A percentile compares a stretch with the other conserved stretches of the same genome.
Conservation (phyloP, 2,797 vertebrate genomes). For the Fringilla coelebs region DNA sequence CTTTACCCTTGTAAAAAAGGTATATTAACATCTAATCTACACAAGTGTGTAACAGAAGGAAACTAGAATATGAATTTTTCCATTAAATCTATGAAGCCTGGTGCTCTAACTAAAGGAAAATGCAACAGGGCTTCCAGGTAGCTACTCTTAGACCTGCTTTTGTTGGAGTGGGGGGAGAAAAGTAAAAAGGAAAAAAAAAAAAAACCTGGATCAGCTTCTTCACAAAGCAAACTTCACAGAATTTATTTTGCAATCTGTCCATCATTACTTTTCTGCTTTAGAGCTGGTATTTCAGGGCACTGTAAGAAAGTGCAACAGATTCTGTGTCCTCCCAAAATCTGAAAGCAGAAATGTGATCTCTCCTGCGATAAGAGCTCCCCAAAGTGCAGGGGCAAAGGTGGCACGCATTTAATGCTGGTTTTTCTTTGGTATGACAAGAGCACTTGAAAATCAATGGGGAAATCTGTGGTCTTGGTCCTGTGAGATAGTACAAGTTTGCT, state of each 20-base stretch:
- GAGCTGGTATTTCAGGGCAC: not conserved
- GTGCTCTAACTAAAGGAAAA: not conserved
- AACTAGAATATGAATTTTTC: not conserved
- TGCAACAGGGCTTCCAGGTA: not conserved
- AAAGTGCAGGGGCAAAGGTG: constrained; percentile 3
- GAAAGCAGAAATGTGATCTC: not conserved
- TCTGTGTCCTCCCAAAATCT: not conserved
- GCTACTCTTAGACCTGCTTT: not conserved
- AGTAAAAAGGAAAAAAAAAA: not conserved
- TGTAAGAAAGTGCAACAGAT: not conserved
- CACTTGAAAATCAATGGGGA: constrained; percentile 43
- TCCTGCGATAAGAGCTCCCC: not conserved
- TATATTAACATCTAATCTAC: not conserved
- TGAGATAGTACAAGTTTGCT: not conserved
- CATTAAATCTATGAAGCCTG: not conserved
- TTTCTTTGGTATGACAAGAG: constrained; percentile 47
- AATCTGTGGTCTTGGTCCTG: not conserved
- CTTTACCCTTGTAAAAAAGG: not conserved
- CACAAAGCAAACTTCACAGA: not conserved
- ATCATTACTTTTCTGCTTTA: not conserved
- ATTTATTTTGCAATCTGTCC: not conserved
- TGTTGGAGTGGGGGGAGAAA: fast-evolving
- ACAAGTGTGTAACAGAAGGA: not conserved
- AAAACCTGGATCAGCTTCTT: not conserved
- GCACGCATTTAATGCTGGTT: not conserved